Conservation (phyloP, 2,797 vertebrate species). For the Merluccius polli region DNA sequence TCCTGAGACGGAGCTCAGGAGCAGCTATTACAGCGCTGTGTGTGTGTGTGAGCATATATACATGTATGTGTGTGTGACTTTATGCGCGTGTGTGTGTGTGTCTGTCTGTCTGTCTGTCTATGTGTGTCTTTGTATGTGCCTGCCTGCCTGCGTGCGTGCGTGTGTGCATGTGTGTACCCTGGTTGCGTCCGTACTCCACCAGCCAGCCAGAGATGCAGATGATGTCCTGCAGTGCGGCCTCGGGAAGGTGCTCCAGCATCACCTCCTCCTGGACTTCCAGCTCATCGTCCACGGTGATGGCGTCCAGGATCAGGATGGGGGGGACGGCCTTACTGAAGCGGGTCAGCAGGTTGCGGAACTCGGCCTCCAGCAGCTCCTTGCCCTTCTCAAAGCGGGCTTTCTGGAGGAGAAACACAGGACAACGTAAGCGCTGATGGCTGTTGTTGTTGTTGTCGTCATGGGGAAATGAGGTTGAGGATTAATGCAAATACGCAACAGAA, state of each 20-base stretch:
- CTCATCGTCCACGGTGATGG: constrained; percentile 87
- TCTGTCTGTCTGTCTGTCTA: neutral
- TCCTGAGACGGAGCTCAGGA: no score
- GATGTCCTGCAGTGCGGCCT: constrained; percentile 84
- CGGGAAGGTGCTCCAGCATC: constrained; percentile 88
- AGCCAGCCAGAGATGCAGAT: constrained; percentile 93
- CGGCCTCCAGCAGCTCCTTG: constrained; percentile 91
- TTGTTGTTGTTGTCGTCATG: no score
- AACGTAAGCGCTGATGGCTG: neutral
- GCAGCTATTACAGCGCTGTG: no score
- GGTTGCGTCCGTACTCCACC: constrained; percentile 93
- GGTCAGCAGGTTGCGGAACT: constrained; percentile 89
- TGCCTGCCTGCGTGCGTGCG: neutral
- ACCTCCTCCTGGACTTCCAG: constrained; percentile 88
- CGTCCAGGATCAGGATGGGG: constrained; percentile 91
- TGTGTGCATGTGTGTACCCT: constrained; percentile 72
- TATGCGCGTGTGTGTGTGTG: no score
- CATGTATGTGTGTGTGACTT: no score
- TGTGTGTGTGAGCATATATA: no score
- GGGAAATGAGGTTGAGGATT: constrained; percentile 1
- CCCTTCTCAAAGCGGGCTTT: constrained; percentile 94
- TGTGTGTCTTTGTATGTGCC: neutral
- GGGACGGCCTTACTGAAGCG: constrained; percentile 92
- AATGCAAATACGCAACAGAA: neutral
- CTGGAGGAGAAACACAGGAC: constrained; percentile 56